Conservation (phyloP, 2,888 invertebrate species). For the Falcaria lacertinaria region DNA sequence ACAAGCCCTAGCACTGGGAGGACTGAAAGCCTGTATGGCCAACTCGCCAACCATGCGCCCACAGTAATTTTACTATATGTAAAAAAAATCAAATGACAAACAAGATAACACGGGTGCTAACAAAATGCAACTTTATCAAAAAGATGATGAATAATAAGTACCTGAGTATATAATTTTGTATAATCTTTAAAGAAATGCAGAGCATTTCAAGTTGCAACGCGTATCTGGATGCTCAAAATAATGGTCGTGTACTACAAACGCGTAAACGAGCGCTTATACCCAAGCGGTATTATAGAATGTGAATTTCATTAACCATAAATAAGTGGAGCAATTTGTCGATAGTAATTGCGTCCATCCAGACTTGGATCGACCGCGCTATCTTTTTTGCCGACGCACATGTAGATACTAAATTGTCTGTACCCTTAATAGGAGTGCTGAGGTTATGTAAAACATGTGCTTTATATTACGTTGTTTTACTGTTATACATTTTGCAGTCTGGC, state of each 20-base stretch:
- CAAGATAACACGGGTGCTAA: no score
- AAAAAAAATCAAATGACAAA: no score
- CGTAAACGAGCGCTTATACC: constrained; percentile 47
- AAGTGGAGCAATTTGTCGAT: constrained; percentile 52
- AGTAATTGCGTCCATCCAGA: constrained; percentile 46
- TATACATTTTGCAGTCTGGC: no score
- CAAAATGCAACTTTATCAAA: no score
- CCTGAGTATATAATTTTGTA: no score
- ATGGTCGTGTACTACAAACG: constrained; percentile 46
- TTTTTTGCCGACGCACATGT: constrained; percentile 2
- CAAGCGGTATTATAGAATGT: constrained; percentile 52
- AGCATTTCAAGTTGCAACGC: constrained; percentile 21
- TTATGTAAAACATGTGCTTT: no score
- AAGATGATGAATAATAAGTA: constrained; percentile 28
- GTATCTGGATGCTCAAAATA: constrained; percentile 36
- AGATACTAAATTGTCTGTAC: not conserved
- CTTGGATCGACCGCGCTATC: constrained; percentile 6
- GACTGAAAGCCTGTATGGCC: no score
- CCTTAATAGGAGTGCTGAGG: no score
- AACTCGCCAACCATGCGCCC: no score
- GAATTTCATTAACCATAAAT: constrained; percentile 62
- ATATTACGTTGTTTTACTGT: no score
- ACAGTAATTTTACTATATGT: no score
- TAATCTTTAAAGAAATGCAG: constrained; percentile 23
- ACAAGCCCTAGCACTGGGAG: no score